Conservation (phyloP, 2,113 vertebrate species). For the Callopanchax toddi region DNA sequence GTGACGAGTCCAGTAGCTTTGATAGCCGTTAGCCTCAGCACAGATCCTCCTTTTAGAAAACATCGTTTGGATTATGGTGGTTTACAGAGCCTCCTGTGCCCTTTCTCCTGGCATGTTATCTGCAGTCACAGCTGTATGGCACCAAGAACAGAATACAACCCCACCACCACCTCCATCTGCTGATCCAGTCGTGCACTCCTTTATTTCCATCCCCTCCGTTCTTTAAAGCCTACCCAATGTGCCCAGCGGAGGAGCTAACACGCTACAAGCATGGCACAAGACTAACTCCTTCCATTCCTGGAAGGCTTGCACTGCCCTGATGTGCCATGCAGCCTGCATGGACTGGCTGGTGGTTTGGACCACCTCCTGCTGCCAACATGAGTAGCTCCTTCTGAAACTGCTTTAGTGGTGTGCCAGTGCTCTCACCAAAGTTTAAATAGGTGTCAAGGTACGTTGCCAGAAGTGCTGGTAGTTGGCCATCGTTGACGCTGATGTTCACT, state of each 20-base stretch:
- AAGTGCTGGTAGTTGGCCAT: conserved; percentile 31
- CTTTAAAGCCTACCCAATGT: conserved; percentile 62
- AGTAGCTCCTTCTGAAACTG: conserved; percentile 45
- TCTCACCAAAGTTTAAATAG: conserved; percentile 41
- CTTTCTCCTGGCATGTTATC: conserved; percentile 67
- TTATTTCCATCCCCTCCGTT: conserved; percentile 60
- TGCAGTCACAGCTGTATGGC: conserved; percentile 71
- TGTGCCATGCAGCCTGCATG: conserved; percentile 66
- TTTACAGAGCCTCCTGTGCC: conserved; percentile 61
- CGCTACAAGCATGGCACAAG: conserved; percentile 57
- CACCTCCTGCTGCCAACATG: conserved; percentile 48
- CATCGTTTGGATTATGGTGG: conserved; percentile 59
- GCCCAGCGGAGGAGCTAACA: conserved; percentile 58
- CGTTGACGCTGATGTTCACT: conserved; percentile 23
- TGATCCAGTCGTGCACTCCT: conserved; percentile 66
- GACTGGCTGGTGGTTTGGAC: conserved; percentile 57
- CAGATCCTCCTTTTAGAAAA: conserved; percentile 46
- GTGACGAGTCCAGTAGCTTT: conserved; percentile 57
- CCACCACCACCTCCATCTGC: conserved; percentile 56
- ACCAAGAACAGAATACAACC: conserved; percentile 57
- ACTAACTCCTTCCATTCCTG: conserved; percentile 43
- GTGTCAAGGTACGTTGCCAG: conserved; percentile 34
- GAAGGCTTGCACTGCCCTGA: conserved; percentile 36
- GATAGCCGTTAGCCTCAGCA: conserved; percentile 59
- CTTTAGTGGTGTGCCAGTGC: conserved; percentile 53